Base-by-base conservation (phyloP, 92 coral and sea anemone species). In the Parazoanthus atlanticus region DNA sequence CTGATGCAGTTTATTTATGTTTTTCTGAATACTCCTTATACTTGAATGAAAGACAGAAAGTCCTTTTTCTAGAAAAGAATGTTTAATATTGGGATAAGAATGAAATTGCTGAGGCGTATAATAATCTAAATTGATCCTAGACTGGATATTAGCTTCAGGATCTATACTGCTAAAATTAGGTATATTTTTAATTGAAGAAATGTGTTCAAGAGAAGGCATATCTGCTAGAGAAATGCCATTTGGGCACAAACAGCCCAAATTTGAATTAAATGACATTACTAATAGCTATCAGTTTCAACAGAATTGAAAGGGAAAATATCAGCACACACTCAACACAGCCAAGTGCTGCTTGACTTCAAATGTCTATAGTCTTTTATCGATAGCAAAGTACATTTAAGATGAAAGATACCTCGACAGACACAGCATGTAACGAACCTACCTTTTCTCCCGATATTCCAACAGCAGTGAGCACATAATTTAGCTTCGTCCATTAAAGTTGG, bases 11-110 rank as follows among this genome's bases (percentile, higher is more conserved):
- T 71, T 58, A 33, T 91, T 89, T 58, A 83, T 82, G 72, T 91
- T 88, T 7, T 91, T 85, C 75, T 78, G 70, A 19, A 91, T 6
- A 74, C 93, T 88, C 73, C 91, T 76, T n/a, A 88, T 79, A 78
- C 88, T 91, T n/a, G 88, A 91, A 56, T 91, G 93, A 0, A 91
- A 49, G 32, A 69, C 74, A 74, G 91, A 91, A n/a, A 91, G 71
- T 21, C 43, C 41, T 30, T 88, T 88, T 23, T 80, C 47, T 0
- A 78, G 46, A 19, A 75, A 43, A 31, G 58, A 71, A 56, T 74
- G 47, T 82, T 17, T 30, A 56, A 86, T 86, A 49, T 86, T 71
- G n/a, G 73, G 5, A 28, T 76, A 76, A 29, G 9, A 31, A 86
- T 86, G 89, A 43, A 86, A 86, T 34, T 86, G n/a, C 33, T 86